Evolutionary conservation across 2,113 vertebrate species (phyloP).

Genomic region (Jacana jacana): DNA sequence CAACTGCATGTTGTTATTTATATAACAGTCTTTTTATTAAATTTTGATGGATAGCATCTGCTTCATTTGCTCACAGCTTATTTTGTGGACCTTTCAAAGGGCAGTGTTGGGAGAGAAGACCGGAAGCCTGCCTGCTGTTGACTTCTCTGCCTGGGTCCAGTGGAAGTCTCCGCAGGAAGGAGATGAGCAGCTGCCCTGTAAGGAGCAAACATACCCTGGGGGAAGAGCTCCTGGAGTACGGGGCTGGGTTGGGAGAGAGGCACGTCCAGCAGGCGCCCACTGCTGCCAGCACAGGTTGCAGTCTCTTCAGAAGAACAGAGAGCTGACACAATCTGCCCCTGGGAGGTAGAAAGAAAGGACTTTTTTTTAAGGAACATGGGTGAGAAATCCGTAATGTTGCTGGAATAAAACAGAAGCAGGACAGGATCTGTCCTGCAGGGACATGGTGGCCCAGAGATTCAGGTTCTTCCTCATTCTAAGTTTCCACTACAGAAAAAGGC

Average conservation of each 20-base stretch:
- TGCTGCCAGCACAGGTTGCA: background rate
- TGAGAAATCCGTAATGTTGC: background rate
- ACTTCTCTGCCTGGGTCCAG: background rate
- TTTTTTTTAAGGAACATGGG: background rate
- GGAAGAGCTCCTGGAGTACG: background rate
- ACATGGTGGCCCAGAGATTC: background rate
- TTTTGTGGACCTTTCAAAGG: background rate
- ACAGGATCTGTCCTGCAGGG: background rate
- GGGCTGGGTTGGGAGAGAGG: background rate
- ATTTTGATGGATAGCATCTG: constrained; percentile 65
- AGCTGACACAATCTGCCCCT: background rate
- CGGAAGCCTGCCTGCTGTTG: background rate
- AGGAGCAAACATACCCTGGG: background rate
- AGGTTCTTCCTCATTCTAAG: background rate
- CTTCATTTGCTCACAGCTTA: background rate
- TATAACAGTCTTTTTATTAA: constrained; percentile 56
- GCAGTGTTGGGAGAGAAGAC: background rate
- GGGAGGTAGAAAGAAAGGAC: background rate
- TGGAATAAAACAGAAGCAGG: background rate
- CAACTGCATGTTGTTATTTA: constrained; percentile 28
- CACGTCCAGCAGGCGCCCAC: background rate
- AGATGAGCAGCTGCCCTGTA: background rate
- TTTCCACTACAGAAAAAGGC: background rate
- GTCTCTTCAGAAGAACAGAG: background rate
- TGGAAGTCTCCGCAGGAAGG: background rate